Base-by-base conservation (phyloP, 1,140 invertebrate species). In the Conopomorpha cramerella region DNA sequence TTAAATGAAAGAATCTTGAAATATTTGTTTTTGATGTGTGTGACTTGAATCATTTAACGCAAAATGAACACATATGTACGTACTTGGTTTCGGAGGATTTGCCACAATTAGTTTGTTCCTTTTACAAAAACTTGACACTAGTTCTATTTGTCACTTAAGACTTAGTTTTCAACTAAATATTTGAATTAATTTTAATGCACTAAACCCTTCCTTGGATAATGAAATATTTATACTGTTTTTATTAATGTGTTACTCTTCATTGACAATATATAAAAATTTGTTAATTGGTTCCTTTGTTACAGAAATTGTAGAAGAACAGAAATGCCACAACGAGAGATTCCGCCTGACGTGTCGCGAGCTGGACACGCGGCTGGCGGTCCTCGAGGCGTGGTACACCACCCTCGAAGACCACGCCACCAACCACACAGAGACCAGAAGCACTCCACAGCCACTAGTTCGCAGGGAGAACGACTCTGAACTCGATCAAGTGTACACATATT, bases 231-330 rank as follows among this genome's bases (percentile, higher is more conserved):
- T n/a, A n/a, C n/a, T n/a, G n/a, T 14, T 3, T 14, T 14, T 12
- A 12, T 12, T 12, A 30, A 17, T 27, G 16, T 16, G 8, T 14
- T 39, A 23, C 23, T 12, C 11, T 4, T 18, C n/a, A 16, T 10
- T 11, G 2, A 12, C 1, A 14, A 27, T 15, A 15, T 12, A 23
- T 23, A 23, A 23, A 23, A 13, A 6, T 30, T 30, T 42, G 36
- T 37, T 23, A 42, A n/a, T n/a, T n/a, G n/a, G n/a, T n/a, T n/a
- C n/a, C n/a, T n/a, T 59, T 61, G 45, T 78, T 74, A 6, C 70
- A 80, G 78, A 81, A 70, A 74, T 80, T 36, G 78, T 81, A 12
- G 77, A 80, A 46, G 77, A 80, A 43, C 73, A 76, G 48, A 61
- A 60, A 46, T 80, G 78, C 36, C 52, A 77, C 46, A 65, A 78